phyloP scores from a whole-genome alignment of 1,140 invertebrate genomes.

The Vollenhovia emeryi region DNA sequence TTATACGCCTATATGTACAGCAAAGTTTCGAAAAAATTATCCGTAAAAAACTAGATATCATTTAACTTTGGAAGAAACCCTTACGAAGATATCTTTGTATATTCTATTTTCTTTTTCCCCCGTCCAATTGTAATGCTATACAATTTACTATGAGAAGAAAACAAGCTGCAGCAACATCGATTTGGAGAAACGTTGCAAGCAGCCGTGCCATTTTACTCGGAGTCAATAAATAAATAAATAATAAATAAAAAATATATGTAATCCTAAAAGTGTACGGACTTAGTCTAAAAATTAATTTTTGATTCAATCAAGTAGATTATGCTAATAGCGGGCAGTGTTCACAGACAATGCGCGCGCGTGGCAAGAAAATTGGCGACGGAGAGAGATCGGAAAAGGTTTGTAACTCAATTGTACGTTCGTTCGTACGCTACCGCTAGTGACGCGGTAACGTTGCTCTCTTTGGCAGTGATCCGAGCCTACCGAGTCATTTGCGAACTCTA shows the following conservation, averaged over 20 bases:
- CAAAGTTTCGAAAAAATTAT: slow-evolving; percentile 68
- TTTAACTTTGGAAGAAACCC: slow-evolving; percentile 71
- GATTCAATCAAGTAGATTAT: slow-evolving; percentile 6
- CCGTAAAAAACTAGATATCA: slow-evolving; percentile 76
- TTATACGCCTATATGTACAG: slow-evolving; percentile 58
- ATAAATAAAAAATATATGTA: slow-evolving; percentile 65
- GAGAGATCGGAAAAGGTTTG: slow-evolving; percentile 49
- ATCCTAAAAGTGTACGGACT: background rate
- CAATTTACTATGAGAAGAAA: slow-evolving; percentile 20
- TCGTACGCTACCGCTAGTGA: background rate
- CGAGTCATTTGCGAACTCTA: slow-evolving; percentile 28
- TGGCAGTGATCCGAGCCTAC: slow-evolving; percentile 74
- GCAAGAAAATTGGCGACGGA: slow-evolving; percentile 66
- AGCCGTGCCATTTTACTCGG: background rate
- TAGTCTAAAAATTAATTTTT: slow-evolving; percentile 31
- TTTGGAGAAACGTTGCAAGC: slow-evolving; percentile 32
- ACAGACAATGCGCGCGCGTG: slow-evolving; percentile 39
- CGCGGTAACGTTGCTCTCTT: slow-evolving; percentile 61
- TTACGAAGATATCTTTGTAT: slow-evolving; percentile 22
- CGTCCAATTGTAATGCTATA: background rate
- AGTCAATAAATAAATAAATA: slow-evolving; percentile 63
- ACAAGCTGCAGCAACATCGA: slow-evolving; percentile 41
- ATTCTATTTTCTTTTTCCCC: background rate
- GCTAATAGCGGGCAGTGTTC: slow-evolving; percentile 34
- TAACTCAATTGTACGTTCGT: slow-evolving; percentile 35